Evolutionary conservation across 2,888 invertebrate species (phyloP).

Genomic region (Diploptera punctata): DNA sequence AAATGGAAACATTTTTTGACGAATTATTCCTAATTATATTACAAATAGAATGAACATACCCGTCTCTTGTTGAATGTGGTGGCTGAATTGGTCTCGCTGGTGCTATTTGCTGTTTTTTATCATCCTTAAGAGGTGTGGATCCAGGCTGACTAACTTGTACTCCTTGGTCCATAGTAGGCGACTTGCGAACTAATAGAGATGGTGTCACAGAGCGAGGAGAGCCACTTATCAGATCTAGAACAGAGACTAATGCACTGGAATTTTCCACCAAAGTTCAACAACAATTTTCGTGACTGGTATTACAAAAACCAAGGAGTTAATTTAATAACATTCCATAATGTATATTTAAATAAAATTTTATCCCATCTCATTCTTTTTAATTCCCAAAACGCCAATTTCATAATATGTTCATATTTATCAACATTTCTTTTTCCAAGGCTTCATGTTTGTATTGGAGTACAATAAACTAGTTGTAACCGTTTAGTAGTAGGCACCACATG

Average conservation of each 20-base stretch:
- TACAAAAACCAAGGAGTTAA: not conserved
- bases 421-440: no score
- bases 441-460: no score
- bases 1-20: no score
- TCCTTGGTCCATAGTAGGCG: slow-evolving; percentile 86
- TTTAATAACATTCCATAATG: slow-evolving; percentile 8
- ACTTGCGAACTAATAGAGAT: slow-evolving; percentile 74
- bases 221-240: slow-evolving; percentile 74
- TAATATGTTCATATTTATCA: no score
- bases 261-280: slow-evolving; percentile 27
- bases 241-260: slow-evolving; percentile 53
- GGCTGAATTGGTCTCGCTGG: slow-evolving; percentile 35
- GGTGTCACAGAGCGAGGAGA: slow-evolving; percentile 82
- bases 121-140: slow-evolving; percentile 47
- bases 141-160: slow-evolving; percentile 64
- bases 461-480: no score
- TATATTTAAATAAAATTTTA: no score
- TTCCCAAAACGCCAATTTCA: no score
- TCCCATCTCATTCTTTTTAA: no score
- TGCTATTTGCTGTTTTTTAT: slow-evolving; percentile 48
- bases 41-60: no score
- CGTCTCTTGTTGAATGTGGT: slow-evolving; percentile 35
- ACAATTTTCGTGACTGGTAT: not conserved
- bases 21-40: no score
- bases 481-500: no score